Evolutionary conservation across 2,113 vertebrate genomes (phyloP).

Genomic region (Siphamia tubifer): DNA sequence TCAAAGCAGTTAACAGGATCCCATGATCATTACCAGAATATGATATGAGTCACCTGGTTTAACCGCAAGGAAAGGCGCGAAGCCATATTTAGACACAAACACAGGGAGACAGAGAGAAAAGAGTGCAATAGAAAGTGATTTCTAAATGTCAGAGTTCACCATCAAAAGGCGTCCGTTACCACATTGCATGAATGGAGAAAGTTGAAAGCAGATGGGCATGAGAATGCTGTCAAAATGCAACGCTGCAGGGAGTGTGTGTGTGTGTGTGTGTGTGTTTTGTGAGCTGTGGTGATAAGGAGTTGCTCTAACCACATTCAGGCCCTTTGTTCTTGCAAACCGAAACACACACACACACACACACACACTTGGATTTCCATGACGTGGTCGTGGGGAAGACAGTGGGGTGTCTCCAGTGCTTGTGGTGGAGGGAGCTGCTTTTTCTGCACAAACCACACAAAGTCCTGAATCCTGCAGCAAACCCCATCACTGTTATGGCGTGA

Average conservation of each 20-base stretch:
- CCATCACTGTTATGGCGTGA: background rate
- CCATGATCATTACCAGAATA: slow-evolving; percentile 67
- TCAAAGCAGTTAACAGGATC: slow-evolving; percentile 66
- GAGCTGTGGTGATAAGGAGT: slow-evolving; percentile 68
- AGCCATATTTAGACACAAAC: slow-evolving; percentile 52
- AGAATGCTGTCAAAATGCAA: slow-evolving; percentile 52
- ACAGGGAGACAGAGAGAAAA: background rate
- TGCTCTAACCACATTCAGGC: slow-evolving; percentile 67
- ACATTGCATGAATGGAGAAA: slow-evolving; percentile 71
- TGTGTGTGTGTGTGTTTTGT: slow-evolving; percentile 8
- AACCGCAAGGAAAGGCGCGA: slow-evolving; percentile 56
- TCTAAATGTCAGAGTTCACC: slow-evolving; percentile 78
- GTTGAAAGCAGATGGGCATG: slow-evolving; percentile 68
- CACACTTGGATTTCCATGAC: slow-evolving; percentile 64
- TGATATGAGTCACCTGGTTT: slow-evolving; percentile 67
- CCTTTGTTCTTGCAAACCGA: slow-evolving; percentile 59
- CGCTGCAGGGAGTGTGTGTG: slow-evolving; percentile 39
- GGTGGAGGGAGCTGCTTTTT: slow-evolving; percentile 19
- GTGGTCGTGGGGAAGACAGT: slow-evolving; percentile 52
- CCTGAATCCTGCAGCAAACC: slow-evolving; percentile 34
- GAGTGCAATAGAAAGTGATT: slow-evolving; percentile 62
- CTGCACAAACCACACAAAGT: slow-evolving; percentile 35
- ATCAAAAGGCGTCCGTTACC: slow-evolving; percentile 61
- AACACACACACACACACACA: slow-evolving; percentile 35
- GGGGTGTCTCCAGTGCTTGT: slow-evolving; percentile 30